Percentiles rank a stretch among this genome's conserved stretches.
phyloP scores from a whole-genome alignment of 2,113 vertebrate genomes.

The Sebastes schlegelii region DNA sequence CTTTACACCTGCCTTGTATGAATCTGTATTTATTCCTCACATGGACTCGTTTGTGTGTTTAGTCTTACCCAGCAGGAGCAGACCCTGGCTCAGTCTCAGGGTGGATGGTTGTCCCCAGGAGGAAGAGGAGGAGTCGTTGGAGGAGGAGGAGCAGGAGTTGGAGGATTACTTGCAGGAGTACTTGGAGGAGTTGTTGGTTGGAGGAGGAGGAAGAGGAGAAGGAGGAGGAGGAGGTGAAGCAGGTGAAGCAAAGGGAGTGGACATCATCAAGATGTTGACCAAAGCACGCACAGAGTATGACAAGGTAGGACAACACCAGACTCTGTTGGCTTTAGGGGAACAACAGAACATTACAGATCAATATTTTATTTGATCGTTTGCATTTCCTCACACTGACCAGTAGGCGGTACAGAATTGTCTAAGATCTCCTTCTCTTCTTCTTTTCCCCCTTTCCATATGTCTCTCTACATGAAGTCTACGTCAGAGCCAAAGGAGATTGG shows the following conservation, averaged over 20 bases:
- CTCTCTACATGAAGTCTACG: constrained; percentile 85
- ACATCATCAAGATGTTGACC: constrained; percentile 94
- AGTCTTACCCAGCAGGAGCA: constrained; percentile 93
- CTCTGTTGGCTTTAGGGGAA: background rate
- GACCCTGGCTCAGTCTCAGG: constrained; percentile 84
- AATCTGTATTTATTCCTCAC: background rate
- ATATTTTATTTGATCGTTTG: background rate
- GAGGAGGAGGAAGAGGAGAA: constrained; percentile 47
- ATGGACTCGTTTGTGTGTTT: constrained; percentile 37
- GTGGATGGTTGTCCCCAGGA: constrained; percentile 81
- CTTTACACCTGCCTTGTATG: background rate
- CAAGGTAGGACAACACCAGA: constrained; percentile 84
- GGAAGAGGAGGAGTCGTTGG: constrained; percentile 32
- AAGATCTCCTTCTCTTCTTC: background rate
- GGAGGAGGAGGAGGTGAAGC: constrained; percentile 40
- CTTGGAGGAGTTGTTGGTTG: background rate
- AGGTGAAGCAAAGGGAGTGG: constrained; percentile 86
- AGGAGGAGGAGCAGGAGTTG: constrained; percentile 3
- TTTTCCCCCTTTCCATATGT: background rate
- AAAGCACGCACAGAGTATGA: constrained; percentile 94
- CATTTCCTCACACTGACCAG: constrained; percentile 3
- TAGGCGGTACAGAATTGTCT: background rate
- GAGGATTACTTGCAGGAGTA: constrained; percentile 28
- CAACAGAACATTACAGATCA: background rate
- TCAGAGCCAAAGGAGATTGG: constrained; percentile 96